A percentile compares a stretch with the other conserved stretches of the same genome.
Evolutionary conservation across 2,113 vertebrate species (phyloP).

Genomic region (Burhinus bistriatus): DNA sequence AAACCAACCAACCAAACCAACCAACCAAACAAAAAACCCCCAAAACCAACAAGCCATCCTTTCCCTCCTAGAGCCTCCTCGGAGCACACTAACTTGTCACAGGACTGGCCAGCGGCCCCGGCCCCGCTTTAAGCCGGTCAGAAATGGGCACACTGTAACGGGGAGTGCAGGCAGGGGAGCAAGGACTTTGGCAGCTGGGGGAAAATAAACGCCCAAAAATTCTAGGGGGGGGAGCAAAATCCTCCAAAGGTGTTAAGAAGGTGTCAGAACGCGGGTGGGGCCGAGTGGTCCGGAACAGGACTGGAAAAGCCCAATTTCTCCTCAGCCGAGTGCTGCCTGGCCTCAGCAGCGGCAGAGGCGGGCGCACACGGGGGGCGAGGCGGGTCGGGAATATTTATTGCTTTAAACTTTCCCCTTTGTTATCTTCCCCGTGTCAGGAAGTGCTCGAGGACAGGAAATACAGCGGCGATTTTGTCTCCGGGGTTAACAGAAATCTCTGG

Average conservation of each 20-base stretch:
- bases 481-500: background rate
- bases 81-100: background rate
- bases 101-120: background rate
- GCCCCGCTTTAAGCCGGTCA: background rate
- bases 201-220: background rate
- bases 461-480: background rate
- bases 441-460: slow-evolving; percentile 43
- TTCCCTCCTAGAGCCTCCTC: background rate
- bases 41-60: background rate
- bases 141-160: background rate
- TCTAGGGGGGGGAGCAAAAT: rapidly evolving
- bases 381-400: slow-evolving; percentile 18
- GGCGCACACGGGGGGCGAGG: background rate
- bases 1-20: background rate
- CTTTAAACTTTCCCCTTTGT: slow-evolving; percentile 66
- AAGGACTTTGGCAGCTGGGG: background rate
- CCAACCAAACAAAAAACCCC: too few species aligned
- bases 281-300: background rate
- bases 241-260: background rate
- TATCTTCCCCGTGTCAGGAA: slow-evolving; percentile 50
- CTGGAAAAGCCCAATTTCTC: background rate
- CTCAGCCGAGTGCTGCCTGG: too few species aligned
- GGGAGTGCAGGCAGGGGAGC: background rate
- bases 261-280: rapidly evolving
- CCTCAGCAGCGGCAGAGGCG: background rate